phyloP scores from a whole-genome alignment of 2,888 invertebrate genomes.

The Torymus tubicola region DNA sequence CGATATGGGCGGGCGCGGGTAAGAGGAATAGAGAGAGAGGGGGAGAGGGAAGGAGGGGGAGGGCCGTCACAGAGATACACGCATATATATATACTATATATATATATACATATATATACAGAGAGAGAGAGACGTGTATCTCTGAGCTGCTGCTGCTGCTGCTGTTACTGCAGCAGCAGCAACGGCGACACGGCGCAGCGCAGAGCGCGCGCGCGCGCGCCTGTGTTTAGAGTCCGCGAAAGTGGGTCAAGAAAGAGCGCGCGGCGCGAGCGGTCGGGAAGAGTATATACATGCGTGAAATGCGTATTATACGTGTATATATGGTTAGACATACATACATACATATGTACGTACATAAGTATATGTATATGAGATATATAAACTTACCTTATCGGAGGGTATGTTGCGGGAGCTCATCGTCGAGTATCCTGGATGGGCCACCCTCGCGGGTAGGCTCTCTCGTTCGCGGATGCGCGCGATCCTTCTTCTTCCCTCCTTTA shows the following conservation, averaged over 20 bases:
- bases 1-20: background rate
- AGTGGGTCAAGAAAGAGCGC: slow-evolving; percentile 53
- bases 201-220: slow-evolving; percentile 18
- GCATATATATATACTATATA: no score
- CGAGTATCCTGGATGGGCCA: slow-evolving; percentile 58
- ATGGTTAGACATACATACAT: no score
- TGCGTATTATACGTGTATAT: no score
- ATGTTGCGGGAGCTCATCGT: slow-evolving; percentile 88
- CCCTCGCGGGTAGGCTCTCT: background rate
- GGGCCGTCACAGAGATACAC: slow-evolving; percentile 26
- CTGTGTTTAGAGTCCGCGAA: slow-evolving; percentile 31
- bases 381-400: slow-evolving; percentile 88
- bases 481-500: background rate
- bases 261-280: no score
- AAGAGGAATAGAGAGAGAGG: slow-evolving; percentile 23
- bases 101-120: no score
- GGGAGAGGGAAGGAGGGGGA: slow-evolving; percentile 33
- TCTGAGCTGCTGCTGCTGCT: no score
- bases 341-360: no score
- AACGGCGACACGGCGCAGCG: no score
- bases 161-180: no score
- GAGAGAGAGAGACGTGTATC: no score
- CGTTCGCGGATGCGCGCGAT: background rate
- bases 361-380: no score
- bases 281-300: no score